A percentile compares a stretch with the other conserved stretches of the same genome.
Evolutionary conservation across 2,113 vertebrate genomes (phyloP).

Genomic region (Panthera uncia): DNA sequence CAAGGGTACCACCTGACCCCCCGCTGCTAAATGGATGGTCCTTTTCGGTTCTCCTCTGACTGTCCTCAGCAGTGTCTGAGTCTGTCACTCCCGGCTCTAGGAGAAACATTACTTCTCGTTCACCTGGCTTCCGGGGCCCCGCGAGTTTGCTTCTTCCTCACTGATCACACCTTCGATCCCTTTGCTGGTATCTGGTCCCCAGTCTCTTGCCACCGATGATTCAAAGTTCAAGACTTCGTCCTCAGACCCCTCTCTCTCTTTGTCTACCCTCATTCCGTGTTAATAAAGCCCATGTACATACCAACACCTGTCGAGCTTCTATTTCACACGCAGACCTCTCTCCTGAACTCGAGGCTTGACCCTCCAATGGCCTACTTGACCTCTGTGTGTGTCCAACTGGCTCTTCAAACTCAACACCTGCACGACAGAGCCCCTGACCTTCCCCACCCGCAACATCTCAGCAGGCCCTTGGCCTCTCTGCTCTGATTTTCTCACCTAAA

Average conservation of each 20-base stretch:
- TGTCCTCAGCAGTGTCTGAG: background rate
- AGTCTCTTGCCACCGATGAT: background rate
- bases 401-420: background rate
- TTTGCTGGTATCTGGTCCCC: background rate
- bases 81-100: background rate
- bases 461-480: background rate
- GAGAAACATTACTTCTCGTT: background rate
- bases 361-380: background rate
- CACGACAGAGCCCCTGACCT: fast-evolving
- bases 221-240: background rate
- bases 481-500: background rate
- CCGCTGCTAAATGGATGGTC: fast-evolving
- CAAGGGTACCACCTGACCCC: fast-evolving
- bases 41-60: background rate
- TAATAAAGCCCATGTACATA: background rate
- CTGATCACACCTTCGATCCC: background rate
- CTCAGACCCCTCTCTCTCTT: background rate
- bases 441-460: fast-evolving
- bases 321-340: background rate
- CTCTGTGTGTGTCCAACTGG: fast-evolving
- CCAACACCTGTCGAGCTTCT: background rate
- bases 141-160: background rate
- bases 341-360: background rate
- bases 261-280: background rate
- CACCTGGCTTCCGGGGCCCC: background rate